Percentiles rank a stretch among this genome's conserved stretches.
Conservation (phyloP, 2,888 invertebrate genomes). For the Heterodera filipjevi region DNA sequence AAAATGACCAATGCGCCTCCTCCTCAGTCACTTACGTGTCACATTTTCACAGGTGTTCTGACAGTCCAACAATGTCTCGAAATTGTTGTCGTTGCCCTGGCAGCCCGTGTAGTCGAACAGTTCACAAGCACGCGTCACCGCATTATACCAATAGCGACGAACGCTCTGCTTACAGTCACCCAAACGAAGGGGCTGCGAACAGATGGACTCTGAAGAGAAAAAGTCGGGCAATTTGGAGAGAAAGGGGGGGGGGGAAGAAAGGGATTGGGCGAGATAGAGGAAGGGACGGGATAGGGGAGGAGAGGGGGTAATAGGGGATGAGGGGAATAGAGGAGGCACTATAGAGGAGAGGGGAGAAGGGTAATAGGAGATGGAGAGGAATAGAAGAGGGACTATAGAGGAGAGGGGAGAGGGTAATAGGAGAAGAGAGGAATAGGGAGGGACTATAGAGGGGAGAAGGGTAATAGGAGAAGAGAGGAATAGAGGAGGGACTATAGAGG, state of each 20-base stretch:
- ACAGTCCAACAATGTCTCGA: slow-evolving; percentile 62
- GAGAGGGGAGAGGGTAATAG: too few species aligned
- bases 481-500: too few species aligned
- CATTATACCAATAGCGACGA: slow-evolving; percentile 62
- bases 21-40: slow-evolving; percentile 49
- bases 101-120: slow-evolving; percentile 64
- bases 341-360: too few species aligned
- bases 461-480: too few species aligned
- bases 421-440: too few species aligned
- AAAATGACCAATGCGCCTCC: neutral
- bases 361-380: too few species aligned
- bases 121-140: slow-evolving; percentile 61
- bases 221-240: neutral
- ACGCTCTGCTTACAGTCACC: slow-evolving; percentile 64
- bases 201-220: slow-evolving; percentile 58
- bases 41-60: slow-evolving; percentile 64
- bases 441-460: too few species aligned
- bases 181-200: slow-evolving; percentile 64
- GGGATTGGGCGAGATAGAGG: neutral
- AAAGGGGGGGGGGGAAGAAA: neutral
- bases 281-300: neutral
- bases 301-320: neutral
- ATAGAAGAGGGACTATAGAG: too few species aligned
- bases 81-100: slow-evolving; percentile 63
- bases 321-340: neutral